Percentiles rank a stretch among this genome's conserved stretches.
Evolutionary conservation across 1,140 invertebrate species (phyloP).

Genomic region (Lasioglossum baleicum): DNA sequence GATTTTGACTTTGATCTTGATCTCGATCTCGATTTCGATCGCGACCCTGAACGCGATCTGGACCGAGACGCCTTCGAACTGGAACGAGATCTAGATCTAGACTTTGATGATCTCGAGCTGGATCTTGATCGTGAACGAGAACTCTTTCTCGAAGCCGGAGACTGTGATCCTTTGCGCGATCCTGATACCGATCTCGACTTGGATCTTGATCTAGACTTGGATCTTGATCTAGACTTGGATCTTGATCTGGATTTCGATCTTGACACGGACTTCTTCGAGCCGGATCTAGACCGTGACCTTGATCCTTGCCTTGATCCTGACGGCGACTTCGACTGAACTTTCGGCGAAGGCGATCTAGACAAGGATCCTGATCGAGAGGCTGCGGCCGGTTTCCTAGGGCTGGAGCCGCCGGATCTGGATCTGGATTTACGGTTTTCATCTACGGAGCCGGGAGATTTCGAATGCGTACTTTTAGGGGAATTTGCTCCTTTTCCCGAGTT

Average conservation of each 20-base stretch:
- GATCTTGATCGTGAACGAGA: conserved; percentile 70
- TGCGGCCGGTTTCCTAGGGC: conserved; percentile 59
- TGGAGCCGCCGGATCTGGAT: conserved; percentile 48
- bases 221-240: conserved; percentile 66
- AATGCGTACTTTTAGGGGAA: conserved; percentile 26
- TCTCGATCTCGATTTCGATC: conserved; percentile 64
- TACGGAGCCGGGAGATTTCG: conserved; percentile 22
- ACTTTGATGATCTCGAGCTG: conserved; percentile 63
- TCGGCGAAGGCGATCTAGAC: conserved; percentile 58
- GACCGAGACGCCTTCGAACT: conserved; percentile 53
- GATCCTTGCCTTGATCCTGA: conserved; percentile 63
- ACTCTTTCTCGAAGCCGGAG: conserved; percentile 59
- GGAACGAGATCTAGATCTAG: conserved; percentile 27
- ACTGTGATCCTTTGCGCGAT: conserved; percentile 63
- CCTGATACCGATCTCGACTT: conserved; percentile 51
- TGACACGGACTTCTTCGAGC: conserved; percentile 59
- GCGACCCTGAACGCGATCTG: conserved; percentile 66
- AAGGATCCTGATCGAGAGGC: conserved; percentile 38
- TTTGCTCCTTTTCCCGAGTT: conserved; percentile 15
- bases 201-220: conserved; percentile 68
- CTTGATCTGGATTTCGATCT: conserved; percentile 61
- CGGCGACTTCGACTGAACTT: conserved; percentile 41
- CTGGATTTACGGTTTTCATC: conserved; percentile 21
- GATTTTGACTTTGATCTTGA: conserved; percentile 60
- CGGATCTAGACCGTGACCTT: conserved; percentile 66